Base-by-base conservation (phyloP, 2,888 invertebrate species). In the Cheilosia pagana region DNA sequence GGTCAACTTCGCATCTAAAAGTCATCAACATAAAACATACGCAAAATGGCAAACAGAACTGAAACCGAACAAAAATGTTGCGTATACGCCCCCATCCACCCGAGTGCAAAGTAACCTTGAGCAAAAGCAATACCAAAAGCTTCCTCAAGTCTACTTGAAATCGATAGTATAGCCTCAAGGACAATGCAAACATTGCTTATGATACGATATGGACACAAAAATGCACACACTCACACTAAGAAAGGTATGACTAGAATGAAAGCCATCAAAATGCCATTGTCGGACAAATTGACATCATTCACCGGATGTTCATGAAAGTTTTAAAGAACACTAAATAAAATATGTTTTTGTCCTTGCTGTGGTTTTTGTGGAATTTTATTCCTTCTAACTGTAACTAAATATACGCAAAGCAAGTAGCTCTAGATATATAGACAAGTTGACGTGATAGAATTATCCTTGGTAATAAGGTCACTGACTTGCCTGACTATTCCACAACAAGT, bases 231-330 rank as follows among this genome's bases (percentile, higher is more conserved):
- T n/a, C 45, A 19, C 12, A 21, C 6, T 16, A 10, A 0, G 16
- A 53, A 1, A 4, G 14, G 14, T 50, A 14, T 23, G 48, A 25
- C 28, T 12, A 70, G 60, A 53, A 57, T 41, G 63, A 16, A 16
- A 39, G 23, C 16, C 48, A 31, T 62, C 39, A n/a, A 62, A 62
- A 70, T 45, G 48, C 45, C 55, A 68, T 53, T 77, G 62, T 57
- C 70, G 10, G 39, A 70, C 48, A 70, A 70, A 78, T 71, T 78
- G 71, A 62, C 70, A 78, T 39, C 57, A 23, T 25, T 59, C 59
- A 16, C 25, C 41, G 21, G 8, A 39, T 43, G 25, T 28, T 43
- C 25, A 28, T 45, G 60, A 8, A 45, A 25, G 1, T 21, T 60
- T 45, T 19, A 45, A 55, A 62, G 62, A 45, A 62, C 62, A 45